Base-by-base conservation (phyloP, 2,113 vertebrate genomes). In the Etheostoma cragini region DNA sequence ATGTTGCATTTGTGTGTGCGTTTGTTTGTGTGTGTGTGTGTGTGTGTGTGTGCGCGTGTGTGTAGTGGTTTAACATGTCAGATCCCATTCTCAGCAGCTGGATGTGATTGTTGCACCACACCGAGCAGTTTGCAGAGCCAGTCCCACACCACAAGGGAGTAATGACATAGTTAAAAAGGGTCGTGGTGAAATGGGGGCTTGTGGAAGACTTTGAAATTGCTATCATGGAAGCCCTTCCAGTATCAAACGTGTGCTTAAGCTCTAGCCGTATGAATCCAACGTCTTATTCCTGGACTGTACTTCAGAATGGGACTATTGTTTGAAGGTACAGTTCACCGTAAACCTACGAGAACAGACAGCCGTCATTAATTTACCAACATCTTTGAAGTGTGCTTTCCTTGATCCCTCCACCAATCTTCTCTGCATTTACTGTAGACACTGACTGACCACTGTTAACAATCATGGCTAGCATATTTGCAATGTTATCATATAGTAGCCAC, bases 31-130 rank as follows among this genome's bases (percentile, higher is more conserved):
- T 46, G 83, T 24, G 66, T 38, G 71, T 50, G 50, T 46, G 80
- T 72, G 78, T 76, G 42, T 61, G 58, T 26, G 77, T 72, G 21
- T 47, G 81, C 26, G 70, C 46, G 71, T 45, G 50, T 49, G 78
- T 75, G 78, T 75, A 26, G 86, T 80, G 87, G 80, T 83, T 87
- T 77, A 60, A 66, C 73, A 35, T 85, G 89, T 92, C 85, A 80
- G 67, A 78, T 85, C 84, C 81, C 77, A 58, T 91, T 78, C 83
- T 71, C 64, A 63, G 82, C 93, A 94, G 90, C 92, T 95, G 94
- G 88, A 92, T 94, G 89, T 78, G 90, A 92, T 95, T 94, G 87
- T 84, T 89, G 86, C 85, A 79, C 91, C 86, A 66, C 90, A 89
- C 77, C 46, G 53, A 79, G 87, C 67, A 52, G 72, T 82, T 47